Percentiles rank a stretch among this genome's conserved stretches.
These are phyloP conservation scores for Pangasius mekongensis DNA, from an alignment of 2,797 vertebrate species.

Conservation along the genomic window DNA sequence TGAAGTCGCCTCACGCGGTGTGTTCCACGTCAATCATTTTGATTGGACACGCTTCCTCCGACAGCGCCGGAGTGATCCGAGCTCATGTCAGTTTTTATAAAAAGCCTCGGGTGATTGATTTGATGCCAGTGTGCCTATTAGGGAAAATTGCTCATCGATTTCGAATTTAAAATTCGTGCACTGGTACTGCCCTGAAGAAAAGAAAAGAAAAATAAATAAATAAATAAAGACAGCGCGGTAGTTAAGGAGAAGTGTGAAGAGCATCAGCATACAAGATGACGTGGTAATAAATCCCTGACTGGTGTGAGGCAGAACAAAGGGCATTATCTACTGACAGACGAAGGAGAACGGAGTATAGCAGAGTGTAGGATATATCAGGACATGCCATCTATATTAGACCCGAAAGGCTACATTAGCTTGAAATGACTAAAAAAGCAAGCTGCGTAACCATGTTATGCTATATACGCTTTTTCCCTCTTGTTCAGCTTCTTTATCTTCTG, in stretches of 20 bases:
- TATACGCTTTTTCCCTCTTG: slow-evolving; percentile 5
- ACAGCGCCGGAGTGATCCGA: background rate
- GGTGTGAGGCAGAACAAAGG: slow-evolving; percentile 23
- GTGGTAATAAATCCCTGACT: slow-evolving; percentile 17
- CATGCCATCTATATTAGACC: background rate
- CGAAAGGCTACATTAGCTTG: slow-evolving; percentile 14
- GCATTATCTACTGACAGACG: slow-evolving; percentile 1
- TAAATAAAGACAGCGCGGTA: background rate
- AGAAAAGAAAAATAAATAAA: too few species aligned
- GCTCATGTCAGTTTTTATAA: slow-evolving; percentile 21
- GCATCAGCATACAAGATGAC: background rate
- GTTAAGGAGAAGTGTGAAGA: background rate
- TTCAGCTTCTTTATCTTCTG: background rate
- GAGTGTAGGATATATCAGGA: background rate
- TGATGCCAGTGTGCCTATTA: slow-evolving; percentile 24
- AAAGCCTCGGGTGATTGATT: slow-evolving; percentile 33
- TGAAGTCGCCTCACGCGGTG: slow-evolving; percentile 65
- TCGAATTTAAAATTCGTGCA: background rate
- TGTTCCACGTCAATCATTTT: slow-evolving; percentile 69
- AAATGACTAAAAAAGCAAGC: slow-evolving; percentile 21
- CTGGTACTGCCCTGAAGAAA: background rate
- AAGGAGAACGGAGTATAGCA: background rate
- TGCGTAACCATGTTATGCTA: slow-evolving; percentile 13
- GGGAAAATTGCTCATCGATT: slow-evolving; percentile 27
- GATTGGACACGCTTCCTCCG: slow-evolving; percentile 52